Evolutionary conservation across 2,888 invertebrate species (phyloP), one percentile per base, ranked within the genome.

Genomic region (Drosophila basisetae): DNA sequence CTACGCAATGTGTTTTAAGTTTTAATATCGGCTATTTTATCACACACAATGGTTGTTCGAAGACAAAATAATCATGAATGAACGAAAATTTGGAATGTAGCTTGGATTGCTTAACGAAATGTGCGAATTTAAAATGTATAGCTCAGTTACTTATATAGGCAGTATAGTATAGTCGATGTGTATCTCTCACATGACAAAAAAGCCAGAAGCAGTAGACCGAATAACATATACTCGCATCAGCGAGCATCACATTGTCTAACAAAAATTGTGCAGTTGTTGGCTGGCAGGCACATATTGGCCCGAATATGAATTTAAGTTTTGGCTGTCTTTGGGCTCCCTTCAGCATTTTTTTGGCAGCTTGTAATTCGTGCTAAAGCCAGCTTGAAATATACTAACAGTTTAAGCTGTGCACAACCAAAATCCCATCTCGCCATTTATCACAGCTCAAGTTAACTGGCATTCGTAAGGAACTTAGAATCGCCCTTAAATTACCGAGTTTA

Each of bases 161-260:
- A 54, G 58, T 58, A 67, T 67, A 71, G 49, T 61, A 22, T 22
- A 22, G 22, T 22, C 0, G 22, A 22, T 31, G n/a, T 47, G 65
- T 79, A 67, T 71, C 71, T 64, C 30, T 37, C 59, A 58, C 35
- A 78, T 64, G 56, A 28, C 60, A 63, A 66, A 60, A 28, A 28
- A 58, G 56, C 10, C 30, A 52, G 56, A 49, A 39, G 41, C 31
- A 63, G 65, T 67, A 35, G 63, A 65, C 53, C 55, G 50, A 56
- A 67, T 55, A 13, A 39, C 67, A 75, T 67, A 75, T 58, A 58
- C 28, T 53, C 79, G 43, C 53, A 71, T 79, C 72, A 72, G 76
- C 69, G 58, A 59, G 61, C 60, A 60, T 59, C 83, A 86, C 79
- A 86, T 79, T 84, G 47, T 33, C 47, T 60, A 64, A 63, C 43